Base-by-base conservation (phyloP, 1,140 invertebrate genomes). In the Eubasilissa regina region DNA sequence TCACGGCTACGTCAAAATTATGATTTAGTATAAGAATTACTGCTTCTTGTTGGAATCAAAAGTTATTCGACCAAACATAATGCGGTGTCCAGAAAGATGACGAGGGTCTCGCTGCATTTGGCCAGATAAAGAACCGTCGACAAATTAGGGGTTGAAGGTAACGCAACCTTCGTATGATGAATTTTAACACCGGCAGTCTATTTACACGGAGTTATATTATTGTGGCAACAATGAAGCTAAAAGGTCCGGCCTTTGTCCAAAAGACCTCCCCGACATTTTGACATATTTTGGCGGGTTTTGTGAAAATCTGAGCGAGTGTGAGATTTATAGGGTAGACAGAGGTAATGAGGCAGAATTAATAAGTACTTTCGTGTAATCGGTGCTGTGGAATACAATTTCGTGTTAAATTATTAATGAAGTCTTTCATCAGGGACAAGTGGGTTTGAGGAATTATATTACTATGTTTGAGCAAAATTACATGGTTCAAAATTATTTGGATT, bases 161-260 rank as follows among this genome's bases (percentile, higher is more conserved):
- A 51, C 11, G 3, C 66, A 64, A 35, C 11, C 60, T 53, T 10
- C 15, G 17, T 45, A 51, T 70, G 17, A 21, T 51, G 15, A 21
- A 70, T 70, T 70, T 48, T 48, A 48, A 70, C 66, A 70, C 66
- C n/a, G n/a, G 45, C 19, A 10, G 66, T 51, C 66, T 70, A 47
- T 70, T 70, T 70, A 70, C 45, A 17, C 17, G 66, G 66, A 45
- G 44, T 51, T 17, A 48, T 70, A 66, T 66, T 66, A 45, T 21
- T 19, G 66, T 25, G 0, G 15, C 47, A 13, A 70, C 66, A 70
- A 70, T 70, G 45, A 13, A 70, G 17, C n/a, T 25, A 25, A 70
- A 70, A 70, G 66, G 66, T 70, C 48, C 45, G 47, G 17, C 66
- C 66, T 70, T 70, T 70, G 47, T 70, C 66, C 66, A 25, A 10